Evolutionary conservation across 2,113 vertebrate genomes (phyloP).

Genomic region (Syngnathus floridae): DNA sequence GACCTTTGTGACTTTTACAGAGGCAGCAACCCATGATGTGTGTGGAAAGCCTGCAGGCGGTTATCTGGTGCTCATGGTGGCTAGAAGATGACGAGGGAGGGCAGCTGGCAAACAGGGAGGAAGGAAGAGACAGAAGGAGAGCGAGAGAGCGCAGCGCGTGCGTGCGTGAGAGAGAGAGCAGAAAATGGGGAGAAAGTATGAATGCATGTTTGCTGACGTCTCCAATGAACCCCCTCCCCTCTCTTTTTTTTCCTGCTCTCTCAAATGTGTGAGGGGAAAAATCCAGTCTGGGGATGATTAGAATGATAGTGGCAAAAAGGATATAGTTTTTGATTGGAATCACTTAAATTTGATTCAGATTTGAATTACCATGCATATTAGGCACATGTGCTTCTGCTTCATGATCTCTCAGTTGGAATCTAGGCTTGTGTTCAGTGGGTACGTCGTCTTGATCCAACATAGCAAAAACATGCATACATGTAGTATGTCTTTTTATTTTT

Average conservation of each 20-base stretch:
- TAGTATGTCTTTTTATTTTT: too few relatives aligned
- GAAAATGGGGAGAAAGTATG: constrained; percentile 42
- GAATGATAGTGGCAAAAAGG: background rate
- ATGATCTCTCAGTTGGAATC: background rate
- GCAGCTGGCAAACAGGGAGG: constrained; percentile 4
- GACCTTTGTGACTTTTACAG: constrained; percentile 78
- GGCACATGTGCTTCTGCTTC: background rate
- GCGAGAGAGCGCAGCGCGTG: background rate
- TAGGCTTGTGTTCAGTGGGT: too few relatives aligned
- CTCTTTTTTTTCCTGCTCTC: constrained; percentile 30
- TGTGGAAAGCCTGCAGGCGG: constrained; percentile 35
- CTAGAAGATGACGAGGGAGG: constrained; percentile 22
- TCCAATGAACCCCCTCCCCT: constrained; percentile 36
- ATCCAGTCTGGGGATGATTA: background rate
- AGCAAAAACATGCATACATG: too few relatives aligned
- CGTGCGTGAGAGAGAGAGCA: constrained; percentile 14
- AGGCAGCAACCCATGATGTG: constrained; percentile 74
- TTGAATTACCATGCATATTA: background rate
- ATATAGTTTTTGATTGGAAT: background rate
- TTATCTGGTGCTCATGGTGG: constrained; percentile 76
- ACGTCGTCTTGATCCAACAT: too few relatives aligned
- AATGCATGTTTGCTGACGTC: constrained; percentile 54
- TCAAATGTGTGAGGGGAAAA: background rate
- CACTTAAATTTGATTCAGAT: background rate
- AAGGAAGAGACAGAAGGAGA: background rate